Percentiles rank a stretch among this genome's conserved stretches.
phyloP scores from a whole-genome alignment of 2,113 vertebrate genomes.

The Cyprinodon brontotheroides region DNA sequence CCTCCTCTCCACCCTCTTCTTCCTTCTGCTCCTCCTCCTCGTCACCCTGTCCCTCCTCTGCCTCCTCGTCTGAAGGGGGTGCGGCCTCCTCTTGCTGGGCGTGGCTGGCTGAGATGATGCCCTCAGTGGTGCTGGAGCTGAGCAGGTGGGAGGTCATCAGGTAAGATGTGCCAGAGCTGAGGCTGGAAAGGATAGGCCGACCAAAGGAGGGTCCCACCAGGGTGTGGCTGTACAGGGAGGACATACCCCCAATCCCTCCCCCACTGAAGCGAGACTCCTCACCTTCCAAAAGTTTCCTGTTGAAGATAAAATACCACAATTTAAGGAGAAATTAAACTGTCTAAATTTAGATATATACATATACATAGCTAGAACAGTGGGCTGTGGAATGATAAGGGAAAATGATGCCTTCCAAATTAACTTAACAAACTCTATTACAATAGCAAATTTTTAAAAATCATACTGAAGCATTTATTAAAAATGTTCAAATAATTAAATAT shows the following conservation, averaged over 20 bases:
- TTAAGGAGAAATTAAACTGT: too few relatives aligned
- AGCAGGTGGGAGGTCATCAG: constrained; percentile 82
- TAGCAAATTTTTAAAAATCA: too few relatives aligned
- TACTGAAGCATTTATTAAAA: background rate
- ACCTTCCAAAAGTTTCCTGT: constrained; percentile 93
- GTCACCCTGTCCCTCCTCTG: constrained; percentile 25
- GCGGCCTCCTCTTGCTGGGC: constrained; percentile 83
- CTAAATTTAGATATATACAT: too few relatives aligned
- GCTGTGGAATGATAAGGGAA: too few relatives aligned
- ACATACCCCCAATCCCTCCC: constrained; percentile 83
- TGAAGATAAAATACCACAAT: background rate
- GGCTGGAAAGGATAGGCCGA: constrained; percentile 83
- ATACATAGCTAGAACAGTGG: too few relatives aligned
- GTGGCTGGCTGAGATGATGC: constrained; percentile 84
- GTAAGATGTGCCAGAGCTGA: constrained; percentile 82
- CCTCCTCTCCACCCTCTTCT: constrained; percentile 13
- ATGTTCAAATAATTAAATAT: background rate
- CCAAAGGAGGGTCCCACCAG: constrained; percentile 70
- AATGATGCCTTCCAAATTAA: too few relatives aligned
- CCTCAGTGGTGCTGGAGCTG: constrained; percentile 87
- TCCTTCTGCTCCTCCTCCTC: constrained; percentile 19
- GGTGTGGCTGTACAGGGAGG: constrained; percentile 84
- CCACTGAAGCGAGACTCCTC: constrained; percentile 93
- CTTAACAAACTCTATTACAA: too few relatives aligned
- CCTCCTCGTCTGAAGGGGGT: constrained; percentile 66